Evolutionary conservation across 2,797 vertebrate species (phyloP), one percentile per base, ranked within the genome.

Genomic region (Chelon auratus): DNA sequence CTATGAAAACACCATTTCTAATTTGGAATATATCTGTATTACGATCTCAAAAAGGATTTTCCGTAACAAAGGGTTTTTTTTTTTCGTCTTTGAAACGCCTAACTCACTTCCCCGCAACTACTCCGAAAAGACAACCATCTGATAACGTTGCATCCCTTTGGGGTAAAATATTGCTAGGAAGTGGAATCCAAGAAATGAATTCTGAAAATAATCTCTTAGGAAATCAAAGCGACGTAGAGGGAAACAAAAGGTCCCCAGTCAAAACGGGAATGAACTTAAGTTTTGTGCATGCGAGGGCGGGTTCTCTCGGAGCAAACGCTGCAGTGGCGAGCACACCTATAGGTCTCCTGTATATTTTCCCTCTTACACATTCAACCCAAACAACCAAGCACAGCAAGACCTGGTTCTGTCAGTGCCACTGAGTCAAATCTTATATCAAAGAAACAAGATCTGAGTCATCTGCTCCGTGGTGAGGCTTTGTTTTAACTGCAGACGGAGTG

Each of bases 321-420:
- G 1, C 9, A 60, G 20, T 4, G 9, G 17, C 11, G 26, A 39
- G 24, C 8, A 36, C 26, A 70, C 3, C 14, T 30, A 10, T 5
- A 30, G 17, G 0, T 3, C 12, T 8, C 30, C 30, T 5, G 62
- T 13, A 0, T 33, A 36, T 54, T 45, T 20, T 2, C 12, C 30
- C 52, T 79, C 61, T 58, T 43, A 53, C 45, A 53, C 43, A 53
- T 66, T 65, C 61, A 75, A 45, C 57, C 6, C 56, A 59, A 77
- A 77, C 14, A 59, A 43, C 14, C 13, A 22, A 70, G 20, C 43
- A 20, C 65, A 64, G 53, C 39, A 60, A 82, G 83, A 77, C 85
- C 87, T 80, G 80, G 83, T 83, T 92, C 77, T 87, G 87, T 89
- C 87, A 84, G 73, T 78, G 84, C 87, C 86, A 80, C 72, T n/a